These are phyloP conservation scores for Ptychoptera contaminata DNA, from an alignment of 2,888 invertebrate genomes.

Conservation along the genomic window DNA sequence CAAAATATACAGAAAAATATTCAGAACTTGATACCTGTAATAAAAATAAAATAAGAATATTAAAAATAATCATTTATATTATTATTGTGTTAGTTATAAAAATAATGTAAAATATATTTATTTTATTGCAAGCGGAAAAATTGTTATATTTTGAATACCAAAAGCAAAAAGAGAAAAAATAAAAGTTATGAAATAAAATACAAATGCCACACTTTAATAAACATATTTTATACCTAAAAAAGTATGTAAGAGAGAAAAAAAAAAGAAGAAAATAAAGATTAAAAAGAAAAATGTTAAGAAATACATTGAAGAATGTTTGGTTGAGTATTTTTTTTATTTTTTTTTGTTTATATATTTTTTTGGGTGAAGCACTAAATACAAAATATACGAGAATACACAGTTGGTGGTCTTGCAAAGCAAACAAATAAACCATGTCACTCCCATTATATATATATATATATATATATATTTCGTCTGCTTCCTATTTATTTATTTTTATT, in stretches of 20 bases:
- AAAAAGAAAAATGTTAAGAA: neutral
- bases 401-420: no score
- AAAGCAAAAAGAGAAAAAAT: neutral
- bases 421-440: no score
- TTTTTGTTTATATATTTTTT: no score
- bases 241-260: neutral
- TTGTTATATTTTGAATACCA: neutral
- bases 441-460: no score
- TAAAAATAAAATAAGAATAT: neutral
- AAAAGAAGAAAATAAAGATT: neutral
- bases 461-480: no score
- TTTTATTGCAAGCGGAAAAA: neutral
- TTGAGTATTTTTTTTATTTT: neutral
- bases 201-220: no score
- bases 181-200: neutral
- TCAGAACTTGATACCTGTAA: conserved; percentile 54
- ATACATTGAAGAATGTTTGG: neutral
- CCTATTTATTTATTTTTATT: no score
- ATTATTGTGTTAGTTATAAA: neutral
- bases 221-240: no score
- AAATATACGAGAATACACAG: no score
- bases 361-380: no score
- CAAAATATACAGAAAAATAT: conserved; percentile 55
- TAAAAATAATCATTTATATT: neutral
- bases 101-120: neutral